These are phyloP conservation scores for Fabriciana adippe DNA, from an alignment of 2,888 invertebrate species.

Conservation along the genomic window DNA sequence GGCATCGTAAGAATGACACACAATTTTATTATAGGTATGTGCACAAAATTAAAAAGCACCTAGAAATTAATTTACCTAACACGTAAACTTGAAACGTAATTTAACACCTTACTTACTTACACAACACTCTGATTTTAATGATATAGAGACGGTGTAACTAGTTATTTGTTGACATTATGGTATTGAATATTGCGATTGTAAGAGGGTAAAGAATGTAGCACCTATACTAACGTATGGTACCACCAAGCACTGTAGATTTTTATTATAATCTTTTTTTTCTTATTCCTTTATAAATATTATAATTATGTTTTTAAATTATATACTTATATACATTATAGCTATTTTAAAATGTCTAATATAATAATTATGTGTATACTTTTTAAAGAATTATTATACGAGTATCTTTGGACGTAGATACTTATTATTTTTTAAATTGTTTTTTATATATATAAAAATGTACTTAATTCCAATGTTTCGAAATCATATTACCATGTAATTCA, in stretches of 20 bases:
- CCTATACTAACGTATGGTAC: background rate
- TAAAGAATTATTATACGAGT: no score
- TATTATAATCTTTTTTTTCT: background rate
- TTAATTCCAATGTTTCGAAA: no score
- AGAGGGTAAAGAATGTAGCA: background rate
- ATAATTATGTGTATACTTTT: no score
- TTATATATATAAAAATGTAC: no score
- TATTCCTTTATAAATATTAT: no score
- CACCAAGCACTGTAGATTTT: conserved; percentile 9
- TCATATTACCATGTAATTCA: no score
- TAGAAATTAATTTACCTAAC: conserved; percentile 40
- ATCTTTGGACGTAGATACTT: no score
- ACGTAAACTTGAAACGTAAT: conserved; percentile 25
- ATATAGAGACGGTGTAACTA: conserved; percentile 5
- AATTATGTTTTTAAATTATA: no score
- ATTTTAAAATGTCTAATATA: no score
- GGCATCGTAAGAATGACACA: conserved; percentile 36
- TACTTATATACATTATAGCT: no score
- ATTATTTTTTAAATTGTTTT: no score
- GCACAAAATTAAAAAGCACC: conserved; percentile 44
- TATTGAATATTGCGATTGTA: conserved; percentile 6
- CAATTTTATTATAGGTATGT: conserved; percentile 41
- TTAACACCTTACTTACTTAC: conserved; percentile 4
- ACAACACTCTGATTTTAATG: conserved; percentile 19
- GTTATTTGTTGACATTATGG: background rate